These are phyloP conservation scores for Acleris literana DNA, from an alignment of 2,888 invertebrate genomes.

Conservation along the genomic window DNA sequence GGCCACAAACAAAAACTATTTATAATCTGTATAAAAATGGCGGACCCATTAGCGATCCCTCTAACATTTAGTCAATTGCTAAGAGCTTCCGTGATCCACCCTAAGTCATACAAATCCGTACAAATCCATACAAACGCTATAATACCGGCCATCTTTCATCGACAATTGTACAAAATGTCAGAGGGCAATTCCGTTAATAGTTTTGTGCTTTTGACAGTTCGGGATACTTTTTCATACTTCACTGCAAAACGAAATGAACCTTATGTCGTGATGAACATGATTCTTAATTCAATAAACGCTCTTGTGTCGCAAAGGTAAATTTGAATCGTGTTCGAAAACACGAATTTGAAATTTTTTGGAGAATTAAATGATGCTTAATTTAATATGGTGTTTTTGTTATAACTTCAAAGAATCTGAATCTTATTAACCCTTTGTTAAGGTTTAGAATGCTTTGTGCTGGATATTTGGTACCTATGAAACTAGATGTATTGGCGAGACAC, in stretches of 20 bases:
- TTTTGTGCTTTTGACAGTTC: slow-evolving; percentile 42
- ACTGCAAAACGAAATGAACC: slow-evolving; percentile 23
- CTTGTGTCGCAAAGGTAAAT: slow-evolving; percentile 6
- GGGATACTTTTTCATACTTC: slow-evolving; percentile 12
- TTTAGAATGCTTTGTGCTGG: slow-evolving; percentile 12
- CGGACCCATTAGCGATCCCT: slow-evolving; percentile 14
- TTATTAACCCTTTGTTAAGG: not conserved
- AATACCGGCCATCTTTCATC: slow-evolving; percentile 44
- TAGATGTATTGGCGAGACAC: slow-evolving; percentile 24
- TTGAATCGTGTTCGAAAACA: slow-evolving; percentile 3
- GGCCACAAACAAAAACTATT: slow-evolving; percentile 19
- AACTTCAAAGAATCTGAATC: not conserved
- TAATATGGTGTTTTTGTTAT: not conserved
- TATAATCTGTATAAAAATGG: slow-evolving; percentile 22
- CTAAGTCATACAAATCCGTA: slow-evolving; percentile 21
- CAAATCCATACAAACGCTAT: slow-evolving; percentile 36
- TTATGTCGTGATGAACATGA: not conserved
- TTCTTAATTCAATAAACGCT: not conserved
- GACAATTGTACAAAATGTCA: slow-evolving; percentile 45
- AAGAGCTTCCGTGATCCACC: slow-evolving; percentile 10
- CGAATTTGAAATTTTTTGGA: slow-evolving; percentile 8
- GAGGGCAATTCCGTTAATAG: slow-evolving; percentile 42
- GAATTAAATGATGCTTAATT: not conserved
- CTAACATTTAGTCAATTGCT: slow-evolving; percentile 25
- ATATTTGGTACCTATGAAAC: slow-evolving; percentile 1